phyloP scores from a whole-genome alignment of 2,797 vertebrate species.

The Lepus townsendii region DNA sequence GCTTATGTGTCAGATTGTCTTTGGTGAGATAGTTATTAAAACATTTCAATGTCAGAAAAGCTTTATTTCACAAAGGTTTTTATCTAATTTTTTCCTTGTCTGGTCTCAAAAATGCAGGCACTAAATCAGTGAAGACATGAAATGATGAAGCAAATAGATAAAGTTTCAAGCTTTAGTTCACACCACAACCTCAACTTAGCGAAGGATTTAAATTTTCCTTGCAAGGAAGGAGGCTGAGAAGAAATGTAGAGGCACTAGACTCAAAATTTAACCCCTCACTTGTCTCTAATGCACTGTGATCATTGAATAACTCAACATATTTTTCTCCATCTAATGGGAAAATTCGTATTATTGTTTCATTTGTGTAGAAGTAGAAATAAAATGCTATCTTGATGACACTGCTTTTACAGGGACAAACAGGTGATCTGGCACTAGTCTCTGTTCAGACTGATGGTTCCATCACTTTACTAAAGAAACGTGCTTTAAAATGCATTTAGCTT shows the following conservation, averaged over 20 bases:
- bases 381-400: constrained; percentile 14
- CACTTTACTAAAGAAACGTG: constrained; percentile 74
- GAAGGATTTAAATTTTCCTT: background rate
- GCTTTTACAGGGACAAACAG: constrained; percentile 61
- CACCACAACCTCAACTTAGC: background rate
- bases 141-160: background rate
- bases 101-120: background rate
- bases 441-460: constrained; percentile 52
- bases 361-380: constrained; percentile 56
- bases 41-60: constrained; percentile 42
- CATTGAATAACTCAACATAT: background rate
- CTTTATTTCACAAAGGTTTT: constrained; percentile 8
- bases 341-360: constrained; percentile 53
- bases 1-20: constrained; percentile 1
- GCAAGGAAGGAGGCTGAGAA: background rate
- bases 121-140: background rate
- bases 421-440: background rate
- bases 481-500: constrained; percentile 71
- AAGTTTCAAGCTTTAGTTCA: background rate
- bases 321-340: constrained; percentile 54
- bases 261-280: constrained; percentile 7
- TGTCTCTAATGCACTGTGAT: constrained; percentile 28
- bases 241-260: background rate
- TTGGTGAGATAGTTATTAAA: constrained; percentile 52
- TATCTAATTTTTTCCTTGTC: constrained; percentile 2